Base-by-base conservation (phyloP, 2,888 invertebrate genomes). In the Apoderus coryli region DNA sequence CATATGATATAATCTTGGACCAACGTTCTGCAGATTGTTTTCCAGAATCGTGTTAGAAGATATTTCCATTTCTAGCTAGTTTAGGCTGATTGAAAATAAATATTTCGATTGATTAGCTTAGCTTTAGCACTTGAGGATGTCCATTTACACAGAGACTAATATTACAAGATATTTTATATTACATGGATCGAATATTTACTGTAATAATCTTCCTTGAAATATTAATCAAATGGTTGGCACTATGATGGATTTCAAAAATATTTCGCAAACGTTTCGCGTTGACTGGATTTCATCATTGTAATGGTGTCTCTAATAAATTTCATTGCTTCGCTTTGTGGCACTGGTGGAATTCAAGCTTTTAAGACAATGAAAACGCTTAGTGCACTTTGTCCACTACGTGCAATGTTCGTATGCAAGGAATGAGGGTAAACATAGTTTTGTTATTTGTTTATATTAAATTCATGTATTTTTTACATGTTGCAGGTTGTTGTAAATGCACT, bases 371-470 rank as follows among this genome's bases (percentile, higher is more conserved):
- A 93, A 75, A 93, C 93, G 57, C 76, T 93, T 60, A 77, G 93
- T 68, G 93, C 93, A 61, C 76, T 93, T 62, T 76, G 93, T 63
- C 93, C 93, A 59, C 76, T 93, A 64, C 79, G 93, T 69, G 93
- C 93, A 63, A 88, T 93, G 79, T 92, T 92, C 65, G 76, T 65
- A 92, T 93, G 90, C 93, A 93, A 75, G 92, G 93, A 69, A 93
- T 93, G 92, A 84, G 90, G 78, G 92, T 90, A 81, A 70, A n/a
- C n/a, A n/a, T n/a, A n/a, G 5, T 16, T 5, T 16, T 5, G 5
- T 16, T 16, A 7, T 16, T 16, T 9, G 6, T 16, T 9, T 7
- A 16, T 9, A 16, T 16, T n/a, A n/a, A n/a, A n/a, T n/a, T n/a
- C 10, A 7, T 10, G 10, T 4, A 28, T 7, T 10, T 16, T 14